Evolutionary conservation across 2,888 invertebrate genomes (phyloP), one percentile per base, ranked within the genome.

Genomic region (Tortricodes alternella): DNA sequence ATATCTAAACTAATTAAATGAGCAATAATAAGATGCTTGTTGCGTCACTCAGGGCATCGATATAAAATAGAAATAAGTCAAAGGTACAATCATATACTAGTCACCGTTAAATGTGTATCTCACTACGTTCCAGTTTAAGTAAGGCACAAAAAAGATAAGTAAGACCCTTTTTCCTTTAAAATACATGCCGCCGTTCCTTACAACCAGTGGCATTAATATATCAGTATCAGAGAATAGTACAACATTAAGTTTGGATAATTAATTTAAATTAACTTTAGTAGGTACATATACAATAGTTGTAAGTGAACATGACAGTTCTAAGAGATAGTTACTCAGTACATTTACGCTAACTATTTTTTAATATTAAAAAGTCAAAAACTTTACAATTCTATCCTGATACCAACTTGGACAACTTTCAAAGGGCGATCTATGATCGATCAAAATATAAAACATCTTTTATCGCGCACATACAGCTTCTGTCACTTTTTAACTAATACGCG

Each of bases 11-110:
- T 67, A 64, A 56, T 62, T 63, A 64, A 68, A 65, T 73, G 73
- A 73, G 73, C 73, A 73, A 72, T 66, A 53, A 63, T 64, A 65
- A 63, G 59, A 50, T 60, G 41, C 57, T 56, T 62, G n/a, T n/a
- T n/a, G 62, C 62, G 70, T 65, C 64, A 66, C 68, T 67, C 64
- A 63, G 62, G 62, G 65, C 62, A 62, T 38, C 32, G 24, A 41
- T 46, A 34, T 3, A 44, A 44, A 16, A 41, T 46, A 34, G 6
- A 44, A 44, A 16, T 13, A 44, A 49, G 55, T 49, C 55, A 49
- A 53, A 32, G 39, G 46, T 38, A 51, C 39, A 46, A 41, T 43
- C 34, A 55, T 44, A 53, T 3, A 11, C 43, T 44, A 44, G 29
- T 19, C 29, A 37, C 41, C 15, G 18, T 38, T 32, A 2, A 46